Evolutionary conservation across 2,113 vertebrate genomes (phyloP).

Genomic region (Fregetta grallaria): DNA sequence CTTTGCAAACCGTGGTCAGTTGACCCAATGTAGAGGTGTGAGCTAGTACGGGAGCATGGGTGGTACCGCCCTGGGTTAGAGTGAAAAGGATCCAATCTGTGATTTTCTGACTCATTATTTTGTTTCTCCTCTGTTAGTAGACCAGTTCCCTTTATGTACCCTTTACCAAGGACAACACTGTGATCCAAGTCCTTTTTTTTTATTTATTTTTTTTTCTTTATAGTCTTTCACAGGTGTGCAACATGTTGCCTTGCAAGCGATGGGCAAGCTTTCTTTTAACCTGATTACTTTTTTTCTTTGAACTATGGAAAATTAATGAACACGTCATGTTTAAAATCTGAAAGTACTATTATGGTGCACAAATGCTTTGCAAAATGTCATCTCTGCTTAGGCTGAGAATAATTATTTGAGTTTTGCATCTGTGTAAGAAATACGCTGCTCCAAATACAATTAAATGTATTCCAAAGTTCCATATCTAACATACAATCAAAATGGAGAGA

Average conservation of each 20-base stretch:
- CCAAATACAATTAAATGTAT: neutral
- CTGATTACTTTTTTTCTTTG: neutral
- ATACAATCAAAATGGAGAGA: neutral
- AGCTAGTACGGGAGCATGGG: neutral
- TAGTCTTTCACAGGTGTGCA: neutral
- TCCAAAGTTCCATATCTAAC: neutral
- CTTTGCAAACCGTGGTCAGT: rapidly evolving
- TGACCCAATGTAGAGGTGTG: neutral
- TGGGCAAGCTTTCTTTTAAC: neutral
- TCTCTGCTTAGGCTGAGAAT: neutral
- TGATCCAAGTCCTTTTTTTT: neutral
- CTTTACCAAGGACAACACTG: neutral
- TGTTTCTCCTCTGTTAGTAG: rapidly evolving
- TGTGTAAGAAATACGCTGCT: neutral
- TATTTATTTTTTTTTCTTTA: neutral
- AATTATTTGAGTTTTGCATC: neutral
- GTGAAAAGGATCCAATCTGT: neutral
- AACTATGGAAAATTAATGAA: neutral
- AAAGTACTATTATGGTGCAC: neutral
- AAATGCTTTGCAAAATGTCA: neutral
- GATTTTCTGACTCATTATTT: neutral
- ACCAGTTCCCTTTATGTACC: neutral
- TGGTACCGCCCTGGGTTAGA: neutral
- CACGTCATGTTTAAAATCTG: neutral
- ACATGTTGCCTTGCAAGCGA: neutral